Evolutionary conservation across 2,113 vertebrate species (phyloP).

Genomic region (Paratilapia polleni): DNA sequence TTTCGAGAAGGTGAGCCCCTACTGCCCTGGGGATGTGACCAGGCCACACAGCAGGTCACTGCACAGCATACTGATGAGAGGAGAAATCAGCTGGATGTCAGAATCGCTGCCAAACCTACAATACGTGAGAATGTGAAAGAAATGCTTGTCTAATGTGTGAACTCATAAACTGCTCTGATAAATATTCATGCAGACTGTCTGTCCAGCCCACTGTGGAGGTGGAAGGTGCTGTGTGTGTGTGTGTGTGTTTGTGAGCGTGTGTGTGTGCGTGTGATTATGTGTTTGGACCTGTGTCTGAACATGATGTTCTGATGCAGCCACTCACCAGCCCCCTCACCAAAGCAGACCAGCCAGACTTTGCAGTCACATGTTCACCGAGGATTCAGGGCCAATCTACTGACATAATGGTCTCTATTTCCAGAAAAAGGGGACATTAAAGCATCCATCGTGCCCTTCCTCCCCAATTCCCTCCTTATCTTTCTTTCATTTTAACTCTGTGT

Average conservation of each 20-base stretch:
- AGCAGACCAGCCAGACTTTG: constrained; percentile 39
- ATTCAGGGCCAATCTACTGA: constrained; percentile 22
- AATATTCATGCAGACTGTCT: constrained; percentile 69
- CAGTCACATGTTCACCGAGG: constrained; percentile 41
- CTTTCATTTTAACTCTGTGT: constrained; percentile 42
- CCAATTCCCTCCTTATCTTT: not conserved
- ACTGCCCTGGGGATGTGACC: constrained; percentile 26
- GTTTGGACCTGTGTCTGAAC: constrained; percentile 65
- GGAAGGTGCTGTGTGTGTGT: constrained; percentile 46
- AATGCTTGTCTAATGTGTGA: constrained; percentile 32
- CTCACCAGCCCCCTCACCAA: constrained; percentile 59
- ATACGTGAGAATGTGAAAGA: constrained; percentile 27
- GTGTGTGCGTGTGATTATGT: constrained; percentile 25
- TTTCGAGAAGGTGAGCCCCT: constrained; percentile 21
- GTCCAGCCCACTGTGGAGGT: constrained; percentile 68
- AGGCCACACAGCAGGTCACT: constrained; percentile 32
- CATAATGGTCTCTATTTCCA: constrained; percentile 50
- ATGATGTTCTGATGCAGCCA: constrained; percentile 68
- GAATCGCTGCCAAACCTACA: constrained; percentile 24
- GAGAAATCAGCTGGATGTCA: constrained; percentile 43
- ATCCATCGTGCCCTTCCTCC: constrained; percentile 9
- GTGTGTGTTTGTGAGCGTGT: constrained; percentile 2
- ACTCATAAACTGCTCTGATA: constrained; percentile 57
- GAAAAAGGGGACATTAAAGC: constrained; percentile 25
- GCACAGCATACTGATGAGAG: constrained; percentile 42